A percentile compares a stretch with the other conserved stretches of the same genome.
Evolutionary conservation across 1,140 invertebrate genomes (phyloP).

Genomic region (Oscheius sp.): DNA sequence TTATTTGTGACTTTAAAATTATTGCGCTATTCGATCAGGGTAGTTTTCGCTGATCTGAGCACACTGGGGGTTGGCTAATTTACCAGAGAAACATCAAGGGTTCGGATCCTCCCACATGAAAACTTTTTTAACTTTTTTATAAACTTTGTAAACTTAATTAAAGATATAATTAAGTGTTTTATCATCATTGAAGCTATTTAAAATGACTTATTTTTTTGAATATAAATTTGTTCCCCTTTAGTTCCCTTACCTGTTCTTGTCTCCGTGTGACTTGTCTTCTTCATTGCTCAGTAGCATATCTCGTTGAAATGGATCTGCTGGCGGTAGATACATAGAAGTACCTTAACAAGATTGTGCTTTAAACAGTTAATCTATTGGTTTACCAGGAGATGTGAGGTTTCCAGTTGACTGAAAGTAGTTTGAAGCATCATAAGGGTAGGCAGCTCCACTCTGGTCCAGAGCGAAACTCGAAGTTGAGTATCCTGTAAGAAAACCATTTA

Average conservation of each 20-base stretch:
- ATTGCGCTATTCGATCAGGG: too few relatives aligned
- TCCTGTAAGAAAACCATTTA: slow-evolving; percentile 1
- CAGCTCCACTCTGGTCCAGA: slow-evolving; percentile 17
- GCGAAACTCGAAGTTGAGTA: slow-evolving; percentile 15
- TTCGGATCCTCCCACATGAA: too few relatives aligned
- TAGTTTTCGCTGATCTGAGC: too few relatives aligned
- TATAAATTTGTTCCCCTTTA: not conserved
- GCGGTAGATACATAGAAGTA: slow-evolving; percentile 16
- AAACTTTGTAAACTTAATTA: too few relatives aligned
- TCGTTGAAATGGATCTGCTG: slow-evolving; percentile 20
- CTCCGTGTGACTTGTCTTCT: not conserved
- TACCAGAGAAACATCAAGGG: too few relatives aligned
- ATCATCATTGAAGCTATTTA: not conserved
- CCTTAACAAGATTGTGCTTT: not conserved
- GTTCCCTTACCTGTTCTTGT: slow-evolving; percentile 13
- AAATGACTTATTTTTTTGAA: not conserved
- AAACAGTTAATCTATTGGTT: not conserved
- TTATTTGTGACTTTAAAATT: too few relatives aligned
- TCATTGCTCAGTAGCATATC: slow-evolving; percentile 8
- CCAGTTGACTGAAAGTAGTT: slow-evolving; percentile 11
- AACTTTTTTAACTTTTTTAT: too few relatives aligned
- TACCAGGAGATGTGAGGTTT: not conserved
- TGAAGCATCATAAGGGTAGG: slow-evolving; percentile 15
- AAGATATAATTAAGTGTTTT: too few relatives aligned
- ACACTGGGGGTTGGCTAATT: too few relatives aligned